phyloP scores from a whole-genome alignment of 2,888 invertebrate genomes.

The Nemotelus pantherinus region DNA sequence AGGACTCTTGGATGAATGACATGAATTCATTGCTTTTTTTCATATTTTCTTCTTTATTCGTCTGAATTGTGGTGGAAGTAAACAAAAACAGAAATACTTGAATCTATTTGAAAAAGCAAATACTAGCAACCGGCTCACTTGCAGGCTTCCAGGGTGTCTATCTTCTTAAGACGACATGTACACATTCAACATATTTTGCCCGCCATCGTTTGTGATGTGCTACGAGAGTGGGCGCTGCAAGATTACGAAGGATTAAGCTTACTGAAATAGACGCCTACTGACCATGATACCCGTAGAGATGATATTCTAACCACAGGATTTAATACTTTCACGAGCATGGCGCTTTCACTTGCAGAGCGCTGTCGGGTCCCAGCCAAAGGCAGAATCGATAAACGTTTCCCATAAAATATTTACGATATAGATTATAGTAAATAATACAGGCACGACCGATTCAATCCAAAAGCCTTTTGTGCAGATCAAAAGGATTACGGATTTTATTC shows the following conservation, averaged over 20 bases:
- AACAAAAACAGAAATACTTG: not conserved
- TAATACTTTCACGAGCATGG: not conserved
- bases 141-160: too few species aligned
- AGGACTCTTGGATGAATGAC: too few species aligned
- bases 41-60: too few species aligned
- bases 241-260: slow-evolving; percentile 9
- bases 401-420: slow-evolving; percentile 30
- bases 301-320: not conserved
- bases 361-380: not conserved
- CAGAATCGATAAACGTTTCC: slow-evolving; percentile 20
- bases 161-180: too few species aligned
- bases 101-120: not conserved
- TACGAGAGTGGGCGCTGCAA: not conserved
- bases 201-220: not conserved
- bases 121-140: not conserved
- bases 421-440: slow-evolving; percentile 31
- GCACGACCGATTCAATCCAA: slow-evolving; percentile 4
- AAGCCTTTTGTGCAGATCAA: not conserved
- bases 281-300: not conserved
- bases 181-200: not conserved
- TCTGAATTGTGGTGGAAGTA: not conserved
- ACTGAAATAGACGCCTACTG: not conserved
- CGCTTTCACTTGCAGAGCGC: not conserved
- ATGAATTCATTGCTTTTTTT: too few species aligned
- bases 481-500: slow-evolving; percentile 4